Percentiles rank a stretch among this genome's conserved stretches.
phyloP scores from a whole-genome alignment of 2,113 vertebrate species.

The Chaetodon auriga region DNA sequence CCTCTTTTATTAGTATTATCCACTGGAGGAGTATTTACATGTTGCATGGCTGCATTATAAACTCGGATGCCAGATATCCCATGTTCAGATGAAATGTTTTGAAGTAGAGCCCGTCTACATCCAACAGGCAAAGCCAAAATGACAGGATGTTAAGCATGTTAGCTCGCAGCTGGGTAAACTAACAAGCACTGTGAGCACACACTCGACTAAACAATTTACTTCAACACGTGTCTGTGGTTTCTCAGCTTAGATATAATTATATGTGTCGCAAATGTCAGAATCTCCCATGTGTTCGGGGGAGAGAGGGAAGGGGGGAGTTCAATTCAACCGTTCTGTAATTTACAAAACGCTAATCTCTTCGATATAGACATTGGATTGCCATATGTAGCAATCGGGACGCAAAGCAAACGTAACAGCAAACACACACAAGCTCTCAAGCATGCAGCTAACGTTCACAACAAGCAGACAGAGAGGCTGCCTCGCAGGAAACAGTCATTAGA shows the following conservation, averaged over 20 bases:
- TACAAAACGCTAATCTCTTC: constrained; percentile 31
- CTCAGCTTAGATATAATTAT: constrained; percentile 64
- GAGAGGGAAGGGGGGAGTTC: neutral
- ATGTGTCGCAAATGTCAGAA: constrained; percentile 44
- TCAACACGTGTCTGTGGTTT: constrained; percentile 58
- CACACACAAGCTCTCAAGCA: constrained; percentile 22
- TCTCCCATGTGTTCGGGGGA: constrained; percentile 44
- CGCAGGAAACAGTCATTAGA: constrained; percentile 66
- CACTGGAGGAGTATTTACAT: constrained; percentile 21
- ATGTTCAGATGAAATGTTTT: constrained; percentile 3
- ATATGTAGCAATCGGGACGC: constrained; percentile 12
- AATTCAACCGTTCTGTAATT: constrained; percentile 33
- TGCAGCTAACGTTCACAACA: constrained; percentile 22
- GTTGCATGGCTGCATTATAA: constrained; percentile 4
- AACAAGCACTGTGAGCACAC: constrained; percentile 37
- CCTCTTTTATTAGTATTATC: neutral
- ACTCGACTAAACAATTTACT: constrained; percentile 65
- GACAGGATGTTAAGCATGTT: constrained; percentile 51
- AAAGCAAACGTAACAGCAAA: constrained; percentile 34
- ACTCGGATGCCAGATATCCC: constrained; percentile 1
- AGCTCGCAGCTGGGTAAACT: constrained; percentile 58
- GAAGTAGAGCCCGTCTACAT: constrained; percentile 17
- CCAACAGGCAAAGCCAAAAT: constrained; percentile 42
- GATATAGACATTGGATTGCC: constrained; percentile 35
- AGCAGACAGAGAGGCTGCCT: constrained; percentile 43